Conservation (phyloP, 2,113 vertebrate genomes). For the Odocoileus hemionus region DNA sequence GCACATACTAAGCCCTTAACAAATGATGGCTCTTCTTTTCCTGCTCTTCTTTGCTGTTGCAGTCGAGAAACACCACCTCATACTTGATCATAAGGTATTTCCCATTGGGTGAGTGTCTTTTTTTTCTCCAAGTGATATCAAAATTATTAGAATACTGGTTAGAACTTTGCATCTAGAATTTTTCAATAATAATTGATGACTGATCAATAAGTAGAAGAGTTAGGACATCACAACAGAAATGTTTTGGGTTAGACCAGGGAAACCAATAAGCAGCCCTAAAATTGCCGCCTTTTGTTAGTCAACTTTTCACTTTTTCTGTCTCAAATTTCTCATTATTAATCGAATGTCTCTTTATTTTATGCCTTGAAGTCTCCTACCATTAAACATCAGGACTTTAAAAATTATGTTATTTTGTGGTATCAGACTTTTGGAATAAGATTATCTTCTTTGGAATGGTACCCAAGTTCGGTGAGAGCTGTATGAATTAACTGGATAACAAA, state of each 20-base stretch:
- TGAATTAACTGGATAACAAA: not conserved
- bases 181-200: not conserved
- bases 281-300: not conserved
- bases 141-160: not conserved
- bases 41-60: not conserved
- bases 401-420: not conserved
- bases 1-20: not conserved
- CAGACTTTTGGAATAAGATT: not conserved
- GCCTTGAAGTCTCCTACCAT: not conserved
- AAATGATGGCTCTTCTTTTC: not conserved
- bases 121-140: not conserved
- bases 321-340: not conserved
- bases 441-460: not conserved
- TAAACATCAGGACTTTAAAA: not conserved
- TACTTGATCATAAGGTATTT: not conserved
- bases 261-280: not conserved
- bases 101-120: not conserved
- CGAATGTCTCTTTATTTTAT: not conserved
- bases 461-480: not conserved
- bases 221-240: not conserved
- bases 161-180: not conserved
- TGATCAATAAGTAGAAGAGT: not conserved
- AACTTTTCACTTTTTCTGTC: not conserved
- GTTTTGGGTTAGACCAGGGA: not conserved
- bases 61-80: not conserved